Evolutionary conservation across 1,140 invertebrate genomes (phyloP), one percentile per base, ranked within the genome.

Genomic region (Dendrolimus punctatus): DNA sequence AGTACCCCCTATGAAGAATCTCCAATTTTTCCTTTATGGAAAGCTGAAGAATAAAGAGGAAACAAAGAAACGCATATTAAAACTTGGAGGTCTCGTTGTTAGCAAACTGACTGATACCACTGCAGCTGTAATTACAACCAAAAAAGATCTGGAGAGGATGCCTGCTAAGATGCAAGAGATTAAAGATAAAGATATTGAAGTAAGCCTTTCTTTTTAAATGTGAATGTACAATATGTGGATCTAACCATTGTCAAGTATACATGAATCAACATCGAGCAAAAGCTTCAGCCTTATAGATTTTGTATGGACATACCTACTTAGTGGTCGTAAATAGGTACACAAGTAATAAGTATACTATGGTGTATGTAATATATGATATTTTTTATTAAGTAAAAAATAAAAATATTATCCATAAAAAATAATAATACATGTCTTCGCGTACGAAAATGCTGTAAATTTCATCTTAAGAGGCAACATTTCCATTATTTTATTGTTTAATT

Each of bases 1-100:
- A 40, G 73, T 88, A 42, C 90, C 90, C 39, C 92, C 96, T 6
- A 79, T 98, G 38, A 92, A 93, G 66, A 91, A 95, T 58, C 91
- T 97, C 78, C 91, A 93, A 67, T 95, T 98, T 85, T 91, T 93
- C n/a, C 73, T 95, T 36, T 76, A 92, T 55, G 93, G 93, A 4
- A 90, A 90, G 57, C 81, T 90, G 4, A 80, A 80, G 61, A 89
- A 78, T 7, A 93, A 93, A 71, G 90, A 91, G 3, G 85, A 89
- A 4, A 51, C 96, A 0, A 95, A 93, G 64, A 90, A 88, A 37
- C 87, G 90, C 55, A 93, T 98, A 53, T 74, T 90, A 43, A 90
- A 90, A 39, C 73, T 97, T 6, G 96, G 96, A 5, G 97, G 95
- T 6, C 90, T 90, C 57, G 89, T 95, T 4, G 85, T 88, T 0